Evolutionary conservation across 2,888 invertebrate genomes (phyloP), one percentile per base, ranked within the genome.

Genomic region (Noctua janthe): DNA sequence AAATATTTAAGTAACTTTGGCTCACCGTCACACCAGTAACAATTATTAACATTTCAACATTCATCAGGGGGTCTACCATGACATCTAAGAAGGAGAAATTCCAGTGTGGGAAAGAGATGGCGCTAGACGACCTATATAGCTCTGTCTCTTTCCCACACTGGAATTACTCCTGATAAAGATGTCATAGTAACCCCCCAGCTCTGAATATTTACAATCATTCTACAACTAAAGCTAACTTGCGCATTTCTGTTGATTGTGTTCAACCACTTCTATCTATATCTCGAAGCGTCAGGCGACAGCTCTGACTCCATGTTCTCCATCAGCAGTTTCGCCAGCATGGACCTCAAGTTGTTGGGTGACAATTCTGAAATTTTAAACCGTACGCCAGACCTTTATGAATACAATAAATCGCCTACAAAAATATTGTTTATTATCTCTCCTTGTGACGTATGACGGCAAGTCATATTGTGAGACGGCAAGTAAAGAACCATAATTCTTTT

Each of bases 291-390:
- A 11, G 78, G 75, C 2, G 78, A 70, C 49, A 73, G n/a, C 10
- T 35, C 59, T 3, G 76, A 59, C 0, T 74, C 74, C 20, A 23
- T 29, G 5, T n/a, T 67, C 39, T 35, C 35, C 35, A 71, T 29
- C n/a, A 82, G 73, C 54, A 80, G 15, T 39, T 80, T 74, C 0
- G 67, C 56, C 56, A 84, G 49, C 1, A 76, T 11, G 4, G 56
- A 49, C 0, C 54, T 59, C 54, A 83, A 62, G 15, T 59, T 59
- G 56, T 23, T 17, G 39, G 56, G 17, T 51, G 70, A 17, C 15
- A 72, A 20, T n/a, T 23, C 83, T 83, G 83, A 59, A 83, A 82
- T 56, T 51, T 43, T 43, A 67, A 66, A 43, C 43, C 13, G 23
- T 67, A 23, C 11, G 23, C 43, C 11, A 67, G 2, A 43, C 39